Evolutionary conservation across 2,888 invertebrate species (phyloP).

Genomic region (Zhengitettix transpicula): DNA sequence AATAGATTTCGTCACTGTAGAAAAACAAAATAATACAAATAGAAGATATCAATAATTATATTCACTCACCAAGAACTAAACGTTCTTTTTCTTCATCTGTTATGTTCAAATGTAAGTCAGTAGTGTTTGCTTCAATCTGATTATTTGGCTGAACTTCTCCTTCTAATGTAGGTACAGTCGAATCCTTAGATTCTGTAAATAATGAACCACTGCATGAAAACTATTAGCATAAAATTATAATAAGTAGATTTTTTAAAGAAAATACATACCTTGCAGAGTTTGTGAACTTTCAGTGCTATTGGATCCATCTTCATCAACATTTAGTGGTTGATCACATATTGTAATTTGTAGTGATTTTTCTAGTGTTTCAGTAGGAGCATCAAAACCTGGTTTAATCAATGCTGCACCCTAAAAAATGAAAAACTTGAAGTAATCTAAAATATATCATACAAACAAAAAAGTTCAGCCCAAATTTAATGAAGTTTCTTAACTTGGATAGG

Average conservation of each 20-base stretch:
- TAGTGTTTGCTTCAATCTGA: neutral
- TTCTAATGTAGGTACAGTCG: too few species aligned
- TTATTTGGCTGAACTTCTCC: neutral
- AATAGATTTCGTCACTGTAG: neutral
- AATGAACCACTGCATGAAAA: too few species aligned
- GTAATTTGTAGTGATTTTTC: conserved; percentile 52
- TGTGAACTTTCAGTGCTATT: neutral
- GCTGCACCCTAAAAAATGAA: conserved; percentile 4
- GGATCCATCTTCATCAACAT: neutral
- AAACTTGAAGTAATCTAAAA: neutral
- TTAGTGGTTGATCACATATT: neutral
- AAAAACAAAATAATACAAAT: neutral
- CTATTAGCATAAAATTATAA: too few species aligned
- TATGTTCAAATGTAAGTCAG: conserved; percentile 43
- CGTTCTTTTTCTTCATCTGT: conserved; percentile 89
- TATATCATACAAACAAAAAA: too few species aligned
- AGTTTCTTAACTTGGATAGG: too few species aligned
- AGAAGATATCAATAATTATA: neutral
- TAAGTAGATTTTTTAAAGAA: too few species aligned
- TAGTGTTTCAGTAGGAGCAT: conserved; percentile 50
- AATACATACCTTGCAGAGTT: neutral
- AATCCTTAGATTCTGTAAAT: too few species aligned
- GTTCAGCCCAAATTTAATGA: too few species aligned
- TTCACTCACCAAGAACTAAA: conserved; percentile 20
- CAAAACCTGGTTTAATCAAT: conserved; percentile 13